A percentile compares a stretch with the other conserved stretches of the same genome.
Evolutionary conservation across 30 jellyfish, hydroid and myxozoan genomes (phyloP).

Genomic region (Phacellophora camtschatica): DNA sequence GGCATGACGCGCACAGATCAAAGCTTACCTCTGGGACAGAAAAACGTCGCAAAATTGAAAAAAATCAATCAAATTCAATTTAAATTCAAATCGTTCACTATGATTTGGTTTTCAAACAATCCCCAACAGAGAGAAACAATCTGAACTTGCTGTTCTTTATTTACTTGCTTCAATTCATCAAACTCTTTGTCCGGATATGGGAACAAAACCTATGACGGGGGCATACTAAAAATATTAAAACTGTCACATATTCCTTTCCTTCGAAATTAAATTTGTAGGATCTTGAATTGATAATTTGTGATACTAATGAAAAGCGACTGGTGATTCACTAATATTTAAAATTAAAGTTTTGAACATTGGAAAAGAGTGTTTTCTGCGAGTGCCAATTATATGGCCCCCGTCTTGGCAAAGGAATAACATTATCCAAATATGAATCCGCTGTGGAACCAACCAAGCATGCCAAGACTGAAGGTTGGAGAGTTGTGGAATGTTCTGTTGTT

Average conservation of each 20-base stretch:
- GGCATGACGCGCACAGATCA: too few relatives aligned
- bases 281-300: too few relatives aligned
- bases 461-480: constrained; percentile 40
- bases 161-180: constrained; percentile 20
- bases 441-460: constrained; percentile 77
- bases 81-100: constrained; percentile 28
- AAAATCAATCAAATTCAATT: not conserved
- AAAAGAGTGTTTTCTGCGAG: not conserved
- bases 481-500: constrained; percentile 36
- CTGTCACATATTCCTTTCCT: too few relatives aligned
- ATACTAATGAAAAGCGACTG: too few relatives aligned
- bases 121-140: constrained; percentile 57
- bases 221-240: not conserved
- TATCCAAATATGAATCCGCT: constrained; percentile 69
- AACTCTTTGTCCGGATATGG: constrained; percentile 37
- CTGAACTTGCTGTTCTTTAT: constrained; percentile 17
- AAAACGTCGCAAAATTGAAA: not conserved
- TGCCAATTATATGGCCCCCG: constrained; percentile 41
- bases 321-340: too few relatives aligned
- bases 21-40: not conserved
- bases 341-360: not conserved
- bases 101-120: constrained; percentile 10
- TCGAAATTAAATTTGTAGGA: too few relatives aligned
- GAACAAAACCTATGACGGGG: not conserved
- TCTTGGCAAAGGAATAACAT: constrained; percentile 25